Evolutionary conservation across 2,888 invertebrate genomes (phyloP), one percentile per base, ranked within the genome.

Genomic region (Dysmachus trigonus): DNA sequence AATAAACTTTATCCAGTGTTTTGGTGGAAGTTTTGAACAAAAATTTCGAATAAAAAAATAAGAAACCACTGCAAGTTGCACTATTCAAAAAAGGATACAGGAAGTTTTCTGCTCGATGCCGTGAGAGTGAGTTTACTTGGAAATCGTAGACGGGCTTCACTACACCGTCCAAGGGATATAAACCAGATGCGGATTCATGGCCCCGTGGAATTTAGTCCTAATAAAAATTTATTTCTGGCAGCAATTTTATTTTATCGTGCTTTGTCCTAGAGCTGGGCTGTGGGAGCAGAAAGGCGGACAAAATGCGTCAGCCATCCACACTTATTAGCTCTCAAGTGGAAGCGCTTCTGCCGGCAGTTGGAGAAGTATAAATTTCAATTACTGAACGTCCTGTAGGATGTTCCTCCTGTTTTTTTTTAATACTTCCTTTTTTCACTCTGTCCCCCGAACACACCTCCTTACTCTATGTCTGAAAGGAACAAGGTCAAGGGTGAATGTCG

Each of bases 141-240:
- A 10, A 62, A 62, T 41, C 38, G 38, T 15, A 62, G 27, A 62
- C 62, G 18, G 62, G 27, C 62, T 62, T 62, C 27, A 62, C 10
- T 62, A 62, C 27, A 62, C 62, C 18, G 62, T 62, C 27, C 62
- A 27, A 22, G 62, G 62, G 62, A 18, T 62, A 74, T 74, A 74
- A 74, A 74, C 74, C 35, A 74, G 35, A 74, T 35, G 74, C 35
- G 74, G 33, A 74, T 35, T 35, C 35, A 35, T 74, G 33, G 74
- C 35, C 62, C 62, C 62, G 62, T 62, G 62, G 62, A 62, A 62
- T 77, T 35, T 77, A 27, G 77, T 41, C 47, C 41, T 81, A 81
- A 81, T 81, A 81, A 81, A 81, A 81, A 81, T 81, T 81, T 53
- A 81, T 53, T 30, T 47, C 53, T 51, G 47, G 33, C 81, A 81